Base-by-base conservation (phyloP, 2,113 vertebrate genomes). In the Bungarus multicinctus region DNA sequence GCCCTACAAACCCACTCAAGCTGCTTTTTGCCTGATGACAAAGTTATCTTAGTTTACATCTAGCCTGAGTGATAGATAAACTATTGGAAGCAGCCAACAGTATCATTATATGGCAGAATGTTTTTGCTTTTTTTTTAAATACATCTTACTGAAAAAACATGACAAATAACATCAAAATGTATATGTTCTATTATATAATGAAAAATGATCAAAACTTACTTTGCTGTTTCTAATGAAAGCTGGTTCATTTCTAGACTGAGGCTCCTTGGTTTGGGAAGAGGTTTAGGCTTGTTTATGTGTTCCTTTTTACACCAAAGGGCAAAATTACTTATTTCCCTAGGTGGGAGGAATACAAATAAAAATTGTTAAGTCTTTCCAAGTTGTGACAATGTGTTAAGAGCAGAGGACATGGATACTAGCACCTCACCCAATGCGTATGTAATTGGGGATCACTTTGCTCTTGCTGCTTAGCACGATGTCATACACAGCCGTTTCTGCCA, bases 291-390 rank as follows among this genome's bases (percentile, higher is more conserved):
- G 0, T 92, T 91, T 55, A 98, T 96, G 0, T 96, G 93, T 3
- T 98, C 98, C 89, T 99, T 99, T 95, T 95, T 97, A 96, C 98
- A 98, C 98, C 99, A 99, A 85, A 99, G 43, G 64, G 99, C 98
- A 3, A 98, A 99, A 53, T 97, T 97, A 0, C 98, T 95, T 85
- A 99, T 96, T 81, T 98, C 98, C 94, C 98, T 98, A 45, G 2
- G 3, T 0, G 0, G 0, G 1, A 27, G 27, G 3, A 12, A 2
- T 4, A 85, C 14, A 54, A 9, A 22, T 81, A 43, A 81, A 43
- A 5, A 9, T 43, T 22, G 74, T 81, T 60, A 5, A 22, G 4
- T 87, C n/a, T n/a, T 5, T 16, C 2, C 85, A 14, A 74, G n/a
- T 9, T 30, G 30, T 18, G 7, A 53, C 88, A 60, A 86, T 34